These are phyloP conservation scores for Picathartes gymnocephalus DNA, from an alignment of 2,113 vertebrate genomes.

Conservation along the genomic window DNA sequence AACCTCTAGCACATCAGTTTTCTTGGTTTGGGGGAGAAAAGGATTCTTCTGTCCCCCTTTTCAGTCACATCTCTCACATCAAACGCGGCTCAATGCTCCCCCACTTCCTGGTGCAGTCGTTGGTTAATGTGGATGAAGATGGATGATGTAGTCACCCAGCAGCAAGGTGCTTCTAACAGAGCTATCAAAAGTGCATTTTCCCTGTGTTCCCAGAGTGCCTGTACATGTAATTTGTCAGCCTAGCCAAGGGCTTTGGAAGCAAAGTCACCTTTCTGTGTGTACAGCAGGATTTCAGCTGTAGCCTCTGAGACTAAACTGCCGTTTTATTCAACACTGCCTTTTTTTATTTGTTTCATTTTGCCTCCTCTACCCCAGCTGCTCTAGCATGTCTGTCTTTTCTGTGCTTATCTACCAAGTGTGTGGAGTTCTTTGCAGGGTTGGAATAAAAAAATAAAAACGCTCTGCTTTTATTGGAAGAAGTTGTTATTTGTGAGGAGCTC, in stretches of 20 bases:
- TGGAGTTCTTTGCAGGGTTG: neutral
- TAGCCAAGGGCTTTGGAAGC: slow-evolving; percentile 22
- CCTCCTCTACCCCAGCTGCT: neutral
- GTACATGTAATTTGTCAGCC: slow-evolving; percentile 25
- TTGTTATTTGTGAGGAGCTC: neutral
- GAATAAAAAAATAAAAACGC: neutral
- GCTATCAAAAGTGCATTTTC: slow-evolving; percentile 22
- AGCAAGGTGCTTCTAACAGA: slow-evolving; percentile 41
- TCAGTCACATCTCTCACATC: neutral
- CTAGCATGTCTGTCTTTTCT: neutral
- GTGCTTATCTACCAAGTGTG: neutral
- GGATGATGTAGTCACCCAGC: neutral
- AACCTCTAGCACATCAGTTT: neutral
- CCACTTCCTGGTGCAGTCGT: neutral
- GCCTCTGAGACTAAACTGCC: slow-evolving; percentile 5
- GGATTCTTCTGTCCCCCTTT: neutral
- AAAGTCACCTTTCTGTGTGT: neutral
- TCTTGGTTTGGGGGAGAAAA: neutral
- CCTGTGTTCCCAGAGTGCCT: neutral
- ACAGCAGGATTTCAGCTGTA: neutral
- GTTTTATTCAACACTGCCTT: neutral
- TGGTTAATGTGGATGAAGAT: slow-evolving; percentile 2
- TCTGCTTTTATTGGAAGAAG: neutral
- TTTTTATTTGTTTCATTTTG: neutral
- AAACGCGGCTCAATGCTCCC: neutral